These are phyloP conservation scores for Zaprionus ghesquierei DNA, from an alignment of 1,140 invertebrate genomes.

Conservation along the genomic window DNA sequence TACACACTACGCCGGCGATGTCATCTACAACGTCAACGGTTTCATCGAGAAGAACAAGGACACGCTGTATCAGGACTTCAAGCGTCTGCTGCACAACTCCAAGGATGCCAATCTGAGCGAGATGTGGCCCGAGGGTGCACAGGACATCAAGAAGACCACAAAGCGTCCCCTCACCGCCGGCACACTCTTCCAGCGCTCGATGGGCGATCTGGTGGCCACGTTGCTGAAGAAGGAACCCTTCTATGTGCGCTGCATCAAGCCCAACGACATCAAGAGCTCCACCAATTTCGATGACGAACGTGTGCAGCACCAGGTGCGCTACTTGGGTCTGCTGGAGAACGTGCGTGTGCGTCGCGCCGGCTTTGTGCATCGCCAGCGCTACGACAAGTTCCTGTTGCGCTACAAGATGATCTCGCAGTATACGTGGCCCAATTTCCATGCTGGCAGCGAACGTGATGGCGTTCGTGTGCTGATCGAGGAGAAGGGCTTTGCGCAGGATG, in stretches of 20 bases:
- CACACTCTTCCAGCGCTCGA: slow-evolving; percentile 96
- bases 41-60: slow-evolving; percentile 99
- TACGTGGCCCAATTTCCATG: slow-evolving; percentile 97
- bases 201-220: slow-evolving; percentile 94
- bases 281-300: slow-evolving; percentile 86
- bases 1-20: slow-evolving; percentile 97
- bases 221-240: slow-evolving; percentile 96
- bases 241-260: slow-evolving; percentile 98
- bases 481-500: slow-evolving; percentile 90
- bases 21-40: slow-evolving; percentile 93
- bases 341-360: slow-evolving; percentile 96
- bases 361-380: slow-evolving; percentile 95
- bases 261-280: slow-evolving; percentile 96
- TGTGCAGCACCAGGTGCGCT: slow-evolving; percentile 94
- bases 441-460: slow-evolving; percentile 90
- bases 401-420: slow-evolving; percentile 98
- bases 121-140: slow-evolving; percentile 98
- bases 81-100: slow-evolving; percentile 93
- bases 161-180: slow-evolving; percentile 96
- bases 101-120: slow-evolving; percentile 88
- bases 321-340: slow-evolving; percentile 96
- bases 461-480: slow-evolving; percentile 92
- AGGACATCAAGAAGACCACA: slow-evolving; percentile 95
- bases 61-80: slow-evolving; percentile 97
- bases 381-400: slow-evolving; percentile 92